Evolutionary conservation across 64 coral and sea anemone genomes (phyloP).

Genomic region (Actinia equina): DNA sequence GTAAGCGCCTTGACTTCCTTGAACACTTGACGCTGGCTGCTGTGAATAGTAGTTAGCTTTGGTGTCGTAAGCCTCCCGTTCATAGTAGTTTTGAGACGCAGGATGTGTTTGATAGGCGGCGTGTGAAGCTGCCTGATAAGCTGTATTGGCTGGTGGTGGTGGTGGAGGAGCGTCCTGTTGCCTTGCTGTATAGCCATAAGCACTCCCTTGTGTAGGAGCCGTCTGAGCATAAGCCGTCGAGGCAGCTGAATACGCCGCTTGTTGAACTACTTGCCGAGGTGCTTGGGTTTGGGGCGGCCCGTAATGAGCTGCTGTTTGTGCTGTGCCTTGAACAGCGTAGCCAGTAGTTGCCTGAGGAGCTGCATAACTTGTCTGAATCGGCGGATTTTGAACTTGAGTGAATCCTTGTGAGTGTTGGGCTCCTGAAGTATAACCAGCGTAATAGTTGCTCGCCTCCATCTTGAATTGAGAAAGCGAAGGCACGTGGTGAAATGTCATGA

Average conservation of each 20-base stretch:
- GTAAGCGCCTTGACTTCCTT: conserved; percentile 74
- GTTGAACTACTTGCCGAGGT: conserved; percentile 64
- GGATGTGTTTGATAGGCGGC: conserved; percentile 84
- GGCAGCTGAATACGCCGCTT: conserved; percentile 74
- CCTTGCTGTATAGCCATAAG: conserved; percentile 98
- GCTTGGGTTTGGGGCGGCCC: conserved; percentile 81
- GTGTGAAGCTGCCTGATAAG: conserved; percentile 60
- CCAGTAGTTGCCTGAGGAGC: conserved; percentile 84
- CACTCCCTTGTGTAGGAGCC: conserved; percentile 59
- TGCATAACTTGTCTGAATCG: conserved; percentile 95
- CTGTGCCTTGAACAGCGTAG: conserved; percentile 88
- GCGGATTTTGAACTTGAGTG: conserved; percentile 96
- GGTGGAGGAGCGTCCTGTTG: conserved; percentile 94
- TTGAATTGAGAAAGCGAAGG: conserved; percentile 63
- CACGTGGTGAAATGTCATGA: conserved; percentile 64
- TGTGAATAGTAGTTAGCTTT: conserved; percentile 88
- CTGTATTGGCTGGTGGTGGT: conserved; percentile 84
- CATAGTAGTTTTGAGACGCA: conserved; percentile 72
- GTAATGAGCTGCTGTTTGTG: conserved; percentile 77
- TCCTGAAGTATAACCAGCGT: conserved; percentile 94
- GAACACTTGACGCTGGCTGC: conserved; percentile 70
- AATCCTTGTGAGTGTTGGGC: conserved; percentile 95
- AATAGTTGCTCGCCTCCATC: conserved; percentile 95
- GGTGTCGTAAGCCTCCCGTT: conserved; percentile 82
- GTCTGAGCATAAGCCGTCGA: conserved; percentile 67